Base-by-base conservation (phyloP, 2,888 invertebrate species). In the Eupelmus urozonus region DNA sequence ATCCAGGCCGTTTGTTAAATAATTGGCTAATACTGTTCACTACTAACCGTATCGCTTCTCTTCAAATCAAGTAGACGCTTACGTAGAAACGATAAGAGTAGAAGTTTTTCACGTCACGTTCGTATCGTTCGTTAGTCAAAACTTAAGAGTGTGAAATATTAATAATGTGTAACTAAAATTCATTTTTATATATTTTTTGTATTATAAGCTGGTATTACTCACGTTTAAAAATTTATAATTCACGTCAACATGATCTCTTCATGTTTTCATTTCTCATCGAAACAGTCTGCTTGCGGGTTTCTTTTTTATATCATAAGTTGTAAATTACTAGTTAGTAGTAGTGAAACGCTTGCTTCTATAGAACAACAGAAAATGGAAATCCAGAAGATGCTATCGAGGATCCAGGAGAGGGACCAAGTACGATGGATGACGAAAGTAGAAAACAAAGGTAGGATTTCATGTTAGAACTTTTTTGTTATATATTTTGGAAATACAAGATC, bases 321-420 rank as follows among this genome's bases (percentile, higher is more conserved):
- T 79, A 71, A 77, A 62, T 62, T 80, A 81, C 73, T 82, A 80
- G 79, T 80, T 76, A 65, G 69, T 69, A 63, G 86, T 88, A 86
- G 88, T 87, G 5, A 86, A 87, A 84, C 85, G 85, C 87, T 87
- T 85, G 86, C 83, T 85, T 84, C 82, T 81, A 85, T 85, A 89
- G 89, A 86, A 88, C 83, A 66, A 67, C 82, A 9, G 29, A 55
- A 82, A 82, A 82, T 25, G 86, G 79, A 80, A 85, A 81, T 80
- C 73, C 77, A 16, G 85, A 84, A 25, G 87, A 84, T 7, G 45
- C 77, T 11, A 16, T 40, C 40, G 76, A 76, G n/a, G 85, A 87
- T 76, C 82, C 83, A 75, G 85, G 83, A 51, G 86, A 85, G 76
- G 86, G 85, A 76, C 74, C 86, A 2, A 87, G 85, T 42, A 82